Base-by-base conservation (phyloP, 2,797 vertebrate genomes). In the Rhynchonycteris naso region DNA sequence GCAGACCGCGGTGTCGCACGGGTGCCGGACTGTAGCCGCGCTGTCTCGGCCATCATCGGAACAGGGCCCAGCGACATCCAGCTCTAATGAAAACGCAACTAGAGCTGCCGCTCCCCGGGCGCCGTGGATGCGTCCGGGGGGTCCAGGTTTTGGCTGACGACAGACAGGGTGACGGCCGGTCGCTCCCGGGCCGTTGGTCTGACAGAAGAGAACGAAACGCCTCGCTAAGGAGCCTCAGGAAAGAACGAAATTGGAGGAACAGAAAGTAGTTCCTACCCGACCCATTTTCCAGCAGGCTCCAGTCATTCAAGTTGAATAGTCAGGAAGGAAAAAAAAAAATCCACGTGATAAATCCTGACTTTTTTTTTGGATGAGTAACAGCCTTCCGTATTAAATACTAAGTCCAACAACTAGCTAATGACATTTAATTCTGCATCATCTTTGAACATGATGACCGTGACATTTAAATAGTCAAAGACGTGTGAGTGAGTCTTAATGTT, bases 401-500 rank as follows among this genome's bases (percentile, higher is more conserved):
- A 47, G 50, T 94, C 0, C 19, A 91, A 69, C 66, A 19, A 76
- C 71, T 72, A 82, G 38, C 33, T 87, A 63, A 93, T 72, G 21
- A 91, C 97, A 83, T 92, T 87, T 69, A 91, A 30, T 90, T 85
- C 78, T 97, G 87, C 66, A 93, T 94, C 97, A 75, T 94, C 82
- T 98, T 93, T 85, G 84, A 97, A 72, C 87, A 84, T 90, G 69
- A 78, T 78, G 75, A 75, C 94, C 74, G 86, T 66, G 86, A 69
- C 82, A 94, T 88, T 92, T 15, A 81, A 92, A 86, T 93, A 63
- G 76, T 38, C n/a, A 90, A 56, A 96, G 72, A 90, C 92, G 90
- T 94, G 86, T 94, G 86, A 97, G 91, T 84, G 24, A 95, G 80
- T 95, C 89, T 94, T 94, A 58, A 93, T 97, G 96, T 95, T 97